Evolutionary conservation across 2,888 invertebrate genomes (phyloP).

Genomic region (Willowsia nigromaculata): DNA sequence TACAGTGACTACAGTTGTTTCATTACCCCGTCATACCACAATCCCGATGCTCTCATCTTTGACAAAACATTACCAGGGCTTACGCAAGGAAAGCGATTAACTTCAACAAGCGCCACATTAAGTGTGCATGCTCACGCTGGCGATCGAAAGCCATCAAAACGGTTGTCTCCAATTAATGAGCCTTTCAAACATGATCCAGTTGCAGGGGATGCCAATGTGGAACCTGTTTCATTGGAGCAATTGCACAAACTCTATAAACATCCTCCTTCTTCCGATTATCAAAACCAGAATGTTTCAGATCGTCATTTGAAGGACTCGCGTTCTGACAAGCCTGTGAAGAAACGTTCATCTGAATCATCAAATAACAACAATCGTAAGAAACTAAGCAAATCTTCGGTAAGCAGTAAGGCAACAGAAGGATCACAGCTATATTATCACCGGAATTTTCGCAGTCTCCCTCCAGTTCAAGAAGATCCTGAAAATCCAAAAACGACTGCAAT

Average conservation of each 20-base stretch:
- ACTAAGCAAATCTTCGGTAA: neutral
- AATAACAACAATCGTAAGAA: neutral
- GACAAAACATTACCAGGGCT: constrained; percentile 2
- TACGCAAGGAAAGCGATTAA: constrained; percentile 21
- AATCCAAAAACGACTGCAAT: neutral
- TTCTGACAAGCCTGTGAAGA: neutral
- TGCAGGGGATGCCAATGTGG: neutral
- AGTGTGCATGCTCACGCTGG: neutral
- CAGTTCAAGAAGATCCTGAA: neutral
- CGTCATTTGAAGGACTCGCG: neutral
- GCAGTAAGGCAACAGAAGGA: neutral
- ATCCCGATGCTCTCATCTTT: constrained; percentile 14
- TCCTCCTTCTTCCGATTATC: neutral
- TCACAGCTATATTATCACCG: neutral
- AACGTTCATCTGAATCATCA: neutral
- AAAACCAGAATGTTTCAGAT: neutral
- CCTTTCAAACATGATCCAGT: neutral
- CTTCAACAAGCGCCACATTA: neutral
- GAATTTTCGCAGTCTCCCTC: neutral
- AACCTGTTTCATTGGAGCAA: neutral
- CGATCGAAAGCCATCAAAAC: neutral
- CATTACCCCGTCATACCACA: neutral
- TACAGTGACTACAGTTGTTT: neutral
- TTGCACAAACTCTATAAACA: neutral
- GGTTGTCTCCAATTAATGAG: neutral